Evolutionary conservation across 2,888 invertebrate genomes (phyloP).

Genomic region (Drosophila limbata): DNA sequence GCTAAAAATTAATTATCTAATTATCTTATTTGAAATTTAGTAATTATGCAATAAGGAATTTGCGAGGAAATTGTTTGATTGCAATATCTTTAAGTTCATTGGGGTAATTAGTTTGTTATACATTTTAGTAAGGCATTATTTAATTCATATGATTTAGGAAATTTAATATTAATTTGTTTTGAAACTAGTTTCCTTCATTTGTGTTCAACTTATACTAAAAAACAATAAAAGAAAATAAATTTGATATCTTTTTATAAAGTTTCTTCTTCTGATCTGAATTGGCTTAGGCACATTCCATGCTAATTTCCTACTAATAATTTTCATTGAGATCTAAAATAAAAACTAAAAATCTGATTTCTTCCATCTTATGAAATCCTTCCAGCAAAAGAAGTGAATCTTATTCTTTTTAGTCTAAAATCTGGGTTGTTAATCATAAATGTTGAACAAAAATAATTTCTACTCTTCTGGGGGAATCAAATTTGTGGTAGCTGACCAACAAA

Average conservation of each 20-base stretch:
- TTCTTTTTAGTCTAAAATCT: slow-evolving; percentile 18
- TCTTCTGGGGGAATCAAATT: slow-evolving; percentile 11
- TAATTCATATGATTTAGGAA: no score
- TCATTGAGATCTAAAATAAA: not conserved
- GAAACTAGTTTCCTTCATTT: no score
- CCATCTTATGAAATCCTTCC: not conserved
- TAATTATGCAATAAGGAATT: slow-evolving; percentile 34
- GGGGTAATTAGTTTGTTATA: not conserved
- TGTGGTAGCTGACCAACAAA: slow-evolving; percentile 35
- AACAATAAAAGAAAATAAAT: no score
- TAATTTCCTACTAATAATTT: not conserved
- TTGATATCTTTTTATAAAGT: no score
- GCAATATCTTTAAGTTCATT: not conserved
- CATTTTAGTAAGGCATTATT: no score
- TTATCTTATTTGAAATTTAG: slow-evolving; percentile 25
- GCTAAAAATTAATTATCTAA: not conserved
- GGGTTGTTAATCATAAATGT: slow-evolving; percentile 39
- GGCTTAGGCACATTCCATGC: not conserved
- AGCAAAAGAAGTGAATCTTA: slow-evolving; percentile 11
- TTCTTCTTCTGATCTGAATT: not conserved
- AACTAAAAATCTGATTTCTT: not conserved
- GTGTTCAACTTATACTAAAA: no score
- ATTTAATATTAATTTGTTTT: no score
- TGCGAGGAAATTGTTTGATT: not conserved
- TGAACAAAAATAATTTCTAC: slow-evolving; percentile 37